Evolutionary conservation across 2,113 vertebrate genomes (phyloP).

Genomic region (Protobothrops mucrosquamatus): DNA sequence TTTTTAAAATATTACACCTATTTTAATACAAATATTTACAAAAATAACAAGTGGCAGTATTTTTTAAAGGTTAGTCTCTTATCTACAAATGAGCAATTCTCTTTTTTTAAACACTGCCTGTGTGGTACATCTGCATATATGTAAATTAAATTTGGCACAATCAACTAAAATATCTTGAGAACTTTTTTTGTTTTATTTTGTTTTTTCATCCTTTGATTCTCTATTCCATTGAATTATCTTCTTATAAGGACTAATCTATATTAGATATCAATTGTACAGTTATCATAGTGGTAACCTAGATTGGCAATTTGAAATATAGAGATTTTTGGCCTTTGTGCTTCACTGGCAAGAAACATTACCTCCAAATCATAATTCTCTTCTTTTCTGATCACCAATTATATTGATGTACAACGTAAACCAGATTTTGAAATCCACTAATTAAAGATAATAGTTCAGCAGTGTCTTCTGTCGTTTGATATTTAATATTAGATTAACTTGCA

Average conservation of each 20-base stretch:
- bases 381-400: background rate
- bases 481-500: background rate
- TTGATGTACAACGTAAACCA: background rate
- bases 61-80: background rate
- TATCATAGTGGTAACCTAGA: background rate
- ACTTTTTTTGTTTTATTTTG: background rate
- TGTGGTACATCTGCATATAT: background rate
- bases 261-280: background rate
- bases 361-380: background rate
- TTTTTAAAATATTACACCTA: background rate
- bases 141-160: background rate
- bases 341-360: background rate
- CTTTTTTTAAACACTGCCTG: background rate
- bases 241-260: background rate
- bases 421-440: background rate
- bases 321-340: background rate
- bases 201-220: background rate
- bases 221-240: no score
- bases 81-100: background rate
- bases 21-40: background rate
- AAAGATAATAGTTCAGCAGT: background rate
- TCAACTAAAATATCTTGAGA: background rate
- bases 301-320: no score
- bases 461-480: background rate
- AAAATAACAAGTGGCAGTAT: background rate